Percentiles rank a stretch among this genome's conserved stretches.
Conservation (phyloP, 2,888 invertebrate species). For the Tinea semifulvella region DNA sequence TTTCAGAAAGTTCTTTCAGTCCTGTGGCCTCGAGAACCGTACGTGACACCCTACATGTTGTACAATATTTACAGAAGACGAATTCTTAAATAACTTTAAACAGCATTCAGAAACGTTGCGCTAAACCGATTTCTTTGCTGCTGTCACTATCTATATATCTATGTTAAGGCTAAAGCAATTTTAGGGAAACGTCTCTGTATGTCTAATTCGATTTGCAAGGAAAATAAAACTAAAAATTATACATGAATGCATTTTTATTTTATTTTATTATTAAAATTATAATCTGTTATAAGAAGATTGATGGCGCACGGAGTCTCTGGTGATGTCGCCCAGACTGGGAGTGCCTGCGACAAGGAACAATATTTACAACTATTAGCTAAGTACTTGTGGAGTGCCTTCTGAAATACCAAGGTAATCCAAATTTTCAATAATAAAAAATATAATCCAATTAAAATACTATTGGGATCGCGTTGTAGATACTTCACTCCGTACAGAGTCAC, state of each 20-base stretch:
- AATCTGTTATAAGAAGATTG: constrained; percentile 67
- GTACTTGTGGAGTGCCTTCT: too few relatives aligned
- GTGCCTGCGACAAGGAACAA: constrained; percentile 66
- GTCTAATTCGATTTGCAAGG: too few relatives aligned
- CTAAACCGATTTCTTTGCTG: neutral
- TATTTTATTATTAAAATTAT: constrained; percentile 25
- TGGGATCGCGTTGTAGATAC: too few relatives aligned
- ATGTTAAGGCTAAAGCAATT: too few relatives aligned
- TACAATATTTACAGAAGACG: constrained; percentile 49
- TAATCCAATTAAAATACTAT: too few relatives aligned
- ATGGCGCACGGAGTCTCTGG: constrained; percentile 74
- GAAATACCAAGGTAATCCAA: too few relatives aligned
- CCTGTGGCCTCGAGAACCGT: constrained; percentile 46
- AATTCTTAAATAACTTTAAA: constrained; percentile 35
- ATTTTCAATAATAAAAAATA: too few relatives aligned
- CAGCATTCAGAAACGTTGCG: neutral
- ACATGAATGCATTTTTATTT: neutral
- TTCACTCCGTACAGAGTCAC: neutral
- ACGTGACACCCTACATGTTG: constrained; percentile 46
- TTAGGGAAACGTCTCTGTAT: too few relatives aligned
- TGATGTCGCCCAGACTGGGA: constrained; percentile 67
- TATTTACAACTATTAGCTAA: neutral
- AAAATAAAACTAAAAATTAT: neutral
- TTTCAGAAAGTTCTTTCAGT: constrained; percentile 52
- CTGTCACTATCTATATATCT: too few relatives aligned